Base-by-base conservation (phyloP, 2,113 vertebrate genomes). In the Ptychochromis oligacanthus region DNA sequence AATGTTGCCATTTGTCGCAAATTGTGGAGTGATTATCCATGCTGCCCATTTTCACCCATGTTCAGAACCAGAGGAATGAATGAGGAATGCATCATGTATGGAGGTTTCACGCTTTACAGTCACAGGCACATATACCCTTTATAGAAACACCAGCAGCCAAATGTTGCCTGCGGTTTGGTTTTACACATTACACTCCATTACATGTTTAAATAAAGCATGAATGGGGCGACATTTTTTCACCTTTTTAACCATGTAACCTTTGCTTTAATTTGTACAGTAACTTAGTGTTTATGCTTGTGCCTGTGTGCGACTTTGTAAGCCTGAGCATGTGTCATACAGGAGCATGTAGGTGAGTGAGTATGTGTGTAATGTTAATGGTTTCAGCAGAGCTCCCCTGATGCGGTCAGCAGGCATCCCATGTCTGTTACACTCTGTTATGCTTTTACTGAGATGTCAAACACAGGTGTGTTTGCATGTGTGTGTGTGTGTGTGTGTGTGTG, bases 361-460 rank as follows among this genome's bases (percentile, higher is more conserved):
- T 91, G 93, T 85, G 87, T 92, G 91, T 88, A 77, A 90, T 80
- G 88, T 85, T 95, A 93, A 96, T 96, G 90, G 79, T 38, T 96
- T 95, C 58, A 88, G 78, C 96, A 96, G 96, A 95, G 62, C 77
- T 92, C 77, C 84, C 81, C 54, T 89, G 79, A 89, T 92, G 88
- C 46, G 38, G 84, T 84, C 87, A 91, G 61, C 91, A 95, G 91
- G 87, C 89, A 83, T 88, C 91, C 81, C 79, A 72, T 64, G 87
- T 87, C 89, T 86, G 84, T 92, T 90, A 76, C 77, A 87, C 88
- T 89, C 85, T 93, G 89, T 93, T 93, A 65, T 92, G 90, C 84
- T n/a, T 93, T 89, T 89, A 82, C 88, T 83, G 83, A 95, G 89
- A 96, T 96, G 94, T 92, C 86, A 81, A 95, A 95, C 89, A 87